Percentiles rank a stretch among this genome's conserved stretches.
Conservation (phyloP, 2,888 invertebrate genomes). For the Euzophera pinguis region DNA sequence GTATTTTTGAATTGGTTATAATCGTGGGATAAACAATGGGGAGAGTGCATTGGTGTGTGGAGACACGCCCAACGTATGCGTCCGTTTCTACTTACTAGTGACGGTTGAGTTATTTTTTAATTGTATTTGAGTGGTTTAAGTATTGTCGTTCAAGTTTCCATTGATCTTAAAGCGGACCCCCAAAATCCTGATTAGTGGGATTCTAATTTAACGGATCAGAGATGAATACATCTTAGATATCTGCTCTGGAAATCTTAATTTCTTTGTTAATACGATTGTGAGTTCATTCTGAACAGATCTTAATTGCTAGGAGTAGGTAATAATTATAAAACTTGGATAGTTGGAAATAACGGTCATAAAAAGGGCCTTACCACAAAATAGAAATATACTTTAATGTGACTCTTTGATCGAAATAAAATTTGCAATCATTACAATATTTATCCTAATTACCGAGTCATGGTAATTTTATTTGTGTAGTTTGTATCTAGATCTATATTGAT, state of each 20-base stretch:
- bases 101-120: constrained; percentile 24
- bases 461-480: no score
- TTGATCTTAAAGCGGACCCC: background rate
- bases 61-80: constrained; percentile 63
- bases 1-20: constrained; percentile 77
- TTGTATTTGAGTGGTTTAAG: constrained; percentile 21
- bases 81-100: constrained; percentile 27
- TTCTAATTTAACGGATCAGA: constrained; percentile 11
- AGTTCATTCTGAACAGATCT: background rate
- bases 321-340: no score
- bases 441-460: no score
- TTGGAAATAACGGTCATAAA: no score
- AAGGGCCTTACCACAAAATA: no score
- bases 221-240: constrained; percentile 2
- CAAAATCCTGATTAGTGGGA: constrained; percentile 10
- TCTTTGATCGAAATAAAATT: no score
- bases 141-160: constrained; percentile 2
- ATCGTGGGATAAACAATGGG: constrained; percentile 79
- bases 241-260: constrained; percentile 8
- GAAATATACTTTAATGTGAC: no score
- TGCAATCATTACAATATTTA: no score
- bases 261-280: background rate
- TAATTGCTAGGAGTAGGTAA: no score
- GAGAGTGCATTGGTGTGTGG: constrained; percentile 55
- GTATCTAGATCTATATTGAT: no score